Evolutionary conservation across 2,888 invertebrate species (phyloP), one percentile per base, ranked within the genome.

Genomic region (Cremastobaeus sp.): DNA sequence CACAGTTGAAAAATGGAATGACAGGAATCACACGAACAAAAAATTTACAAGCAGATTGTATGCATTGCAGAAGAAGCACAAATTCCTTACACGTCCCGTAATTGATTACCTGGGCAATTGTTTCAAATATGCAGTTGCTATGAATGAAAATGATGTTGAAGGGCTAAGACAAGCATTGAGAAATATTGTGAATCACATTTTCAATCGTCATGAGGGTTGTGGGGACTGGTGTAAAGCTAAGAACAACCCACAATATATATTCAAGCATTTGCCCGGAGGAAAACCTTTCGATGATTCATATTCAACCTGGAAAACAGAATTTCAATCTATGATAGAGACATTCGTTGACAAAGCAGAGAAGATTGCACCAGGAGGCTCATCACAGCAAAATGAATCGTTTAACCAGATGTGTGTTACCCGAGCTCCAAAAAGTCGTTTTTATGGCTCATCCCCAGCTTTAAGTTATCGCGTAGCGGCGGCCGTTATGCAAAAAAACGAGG

Each of bases 341-440:
- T 72, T 52, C 18, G 71, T 17, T 6, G 37, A 66, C 1, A 66
- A 48, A 18, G 48, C 57, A 2, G 66, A 55, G 0, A 57, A 57
- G 34, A 68, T 73, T 28, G 68, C 62, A 12, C 65, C 71, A n/a
- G 32, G 70, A 54, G 77, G 59, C 3, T 77, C 77, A 0, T 72
- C 64, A 18, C 65, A 75, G 37, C 28, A 9, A 11, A 75, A 77
- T 43, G 75, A 76, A 28, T 57, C 62, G 2, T 55, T 74, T 9
- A 75, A 76, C 35, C 59, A 47, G 2, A 59, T 71, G 47, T 28
- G 50, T 18, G 45, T 74, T 14, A 70, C 35, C 5, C 62, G 71
- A n/a, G 66, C 70, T 8, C 71, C 71, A 1, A 74, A 76, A 50
- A 55, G 9, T 43, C 45, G 60, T 1, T 62, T 37, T 48, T 76